Evolutionary conservation across 2,888 invertebrate species (phyloP).

Genomic region (Prosopocoilus inquinatus): DNA sequence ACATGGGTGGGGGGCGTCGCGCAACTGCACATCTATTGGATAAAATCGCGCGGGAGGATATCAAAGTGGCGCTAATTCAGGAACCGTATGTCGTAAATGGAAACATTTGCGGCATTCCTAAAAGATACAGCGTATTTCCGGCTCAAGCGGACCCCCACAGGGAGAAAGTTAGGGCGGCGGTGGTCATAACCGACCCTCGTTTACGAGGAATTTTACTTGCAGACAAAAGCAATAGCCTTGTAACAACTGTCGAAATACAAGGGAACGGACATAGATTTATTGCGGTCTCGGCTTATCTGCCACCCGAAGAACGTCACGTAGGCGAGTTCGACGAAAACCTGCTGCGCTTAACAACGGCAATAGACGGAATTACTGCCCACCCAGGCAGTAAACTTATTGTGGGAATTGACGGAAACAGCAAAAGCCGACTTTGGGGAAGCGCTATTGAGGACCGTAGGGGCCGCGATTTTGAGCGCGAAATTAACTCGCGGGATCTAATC

Average conservation of each 20-base stretch:
- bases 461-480: too few species aligned
- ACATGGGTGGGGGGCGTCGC: too few species aligned
- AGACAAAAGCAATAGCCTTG: neutral
- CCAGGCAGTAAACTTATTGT: neutral
- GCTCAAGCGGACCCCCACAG: neutral
- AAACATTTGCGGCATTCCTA: too few species aligned
- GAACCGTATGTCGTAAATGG: too few species aligned
- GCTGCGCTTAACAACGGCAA: too few species aligned
- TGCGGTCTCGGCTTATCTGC: neutral
- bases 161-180: neutral
- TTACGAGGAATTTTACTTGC: neutral
- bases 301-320: neutral
- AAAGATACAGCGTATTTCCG: too few species aligned
- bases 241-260: neutral
- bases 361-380: too few species aligned
- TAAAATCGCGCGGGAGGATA: neutral
- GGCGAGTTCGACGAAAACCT: neutral
- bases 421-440: neutral
- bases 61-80: too few species aligned
- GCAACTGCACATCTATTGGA: too few species aligned
- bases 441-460: neutral
- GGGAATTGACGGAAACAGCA: neutral
- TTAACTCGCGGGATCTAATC: too few species aligned
- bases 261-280: neutral
- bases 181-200: neutral